These are phyloP conservation scores for Dreissena polymorpha DNA, from an alignment of 1,140 invertebrate genomes.

Conservation along the genomic window DNA sequence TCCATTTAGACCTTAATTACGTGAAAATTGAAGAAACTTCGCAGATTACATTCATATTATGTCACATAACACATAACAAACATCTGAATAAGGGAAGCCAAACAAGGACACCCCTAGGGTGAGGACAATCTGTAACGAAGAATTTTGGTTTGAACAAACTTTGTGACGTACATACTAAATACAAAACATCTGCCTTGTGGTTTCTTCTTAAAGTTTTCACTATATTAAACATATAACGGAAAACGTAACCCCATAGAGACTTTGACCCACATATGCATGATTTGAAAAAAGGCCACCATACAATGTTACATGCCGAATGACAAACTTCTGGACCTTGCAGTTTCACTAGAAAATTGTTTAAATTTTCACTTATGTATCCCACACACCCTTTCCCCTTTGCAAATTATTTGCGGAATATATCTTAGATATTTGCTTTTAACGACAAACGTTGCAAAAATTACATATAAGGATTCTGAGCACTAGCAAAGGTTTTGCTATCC, in stretches of 20 bases:
- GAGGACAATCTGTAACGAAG: neutral
- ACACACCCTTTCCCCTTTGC: too few species aligned
- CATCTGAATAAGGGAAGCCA: neutral
- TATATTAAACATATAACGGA: neutral
- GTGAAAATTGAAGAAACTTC: too few species aligned
- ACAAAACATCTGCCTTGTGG: neutral
- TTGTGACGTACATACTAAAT: neutral
- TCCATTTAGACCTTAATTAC: too few species aligned
- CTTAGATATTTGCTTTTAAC: too few species aligned
- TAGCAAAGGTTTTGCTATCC: too few species aligned
- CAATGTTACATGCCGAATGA: neutral
- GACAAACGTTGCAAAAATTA: too few species aligned
- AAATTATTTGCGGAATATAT: too few species aligned
- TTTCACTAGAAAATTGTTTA: neutral
- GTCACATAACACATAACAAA: too few species aligned
- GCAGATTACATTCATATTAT: too few species aligned
- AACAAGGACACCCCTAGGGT: neutral
- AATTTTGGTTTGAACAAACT: neutral
- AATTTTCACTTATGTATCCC: too few species aligned
- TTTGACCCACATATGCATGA: neutral
- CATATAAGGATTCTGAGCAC: too few species aligned
- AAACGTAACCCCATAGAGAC: neutral
- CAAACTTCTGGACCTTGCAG: neutral
- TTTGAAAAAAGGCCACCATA: constrained; percentile 4
- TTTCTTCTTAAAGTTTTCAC: neutral